Base-by-base conservation (phyloP, 2,888 invertebrate genomes). In the Calliphora vomitoria region DNA sequence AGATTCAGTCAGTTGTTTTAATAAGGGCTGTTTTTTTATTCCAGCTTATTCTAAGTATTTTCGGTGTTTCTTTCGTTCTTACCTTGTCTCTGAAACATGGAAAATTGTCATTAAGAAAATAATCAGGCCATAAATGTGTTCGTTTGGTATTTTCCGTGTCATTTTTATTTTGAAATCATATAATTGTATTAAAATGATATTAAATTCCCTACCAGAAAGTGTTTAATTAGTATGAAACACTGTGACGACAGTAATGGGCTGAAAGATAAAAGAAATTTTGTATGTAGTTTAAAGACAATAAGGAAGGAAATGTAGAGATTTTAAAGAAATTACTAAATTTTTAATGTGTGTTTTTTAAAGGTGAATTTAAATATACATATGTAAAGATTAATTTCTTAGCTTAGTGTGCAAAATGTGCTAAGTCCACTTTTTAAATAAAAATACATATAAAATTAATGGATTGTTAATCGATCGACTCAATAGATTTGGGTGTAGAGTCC, bases 171-270 rank as follows among this genome's bases (percentile, higher is more conserved):
- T 1, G 13, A 25, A 64, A 76, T 20, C 10, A 35, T 31, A 64
- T 78, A 35, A 31, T 64, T 58, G 31, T 50, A 20, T 64, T 50
- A n/a, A 58, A 80, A 60, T 50, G n/a, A 41, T 25, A 80, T 53
- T 38, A 80, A 62, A 15, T 71, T 18, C 35, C 8, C 55, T 20
- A n/a, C 4, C 41, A 50, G 18, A 50, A 15, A 58, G n/a, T 47
- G 31, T n/a, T 62, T 44, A 50, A 35, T 50, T 64, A 18, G n/a
- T 38, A 58, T 11, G 5, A 18, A 1, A 8, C 6, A 8, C 6
- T n/a, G 25, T 64, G 10, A 53, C 18, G 10, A 38, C 18, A 20
- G 25, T 31, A 5, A 5, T 1, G n/a, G 3, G 11, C 5, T 25
- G 11, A 58, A 13, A 58, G 58, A 58, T 58, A 58, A 58, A 58